A percentile compares a stretch with the other conserved stretches of the same genome.
Conservation (phyloP, 2,888 invertebrate species). For the Bhutanitis thaidina region DNA sequence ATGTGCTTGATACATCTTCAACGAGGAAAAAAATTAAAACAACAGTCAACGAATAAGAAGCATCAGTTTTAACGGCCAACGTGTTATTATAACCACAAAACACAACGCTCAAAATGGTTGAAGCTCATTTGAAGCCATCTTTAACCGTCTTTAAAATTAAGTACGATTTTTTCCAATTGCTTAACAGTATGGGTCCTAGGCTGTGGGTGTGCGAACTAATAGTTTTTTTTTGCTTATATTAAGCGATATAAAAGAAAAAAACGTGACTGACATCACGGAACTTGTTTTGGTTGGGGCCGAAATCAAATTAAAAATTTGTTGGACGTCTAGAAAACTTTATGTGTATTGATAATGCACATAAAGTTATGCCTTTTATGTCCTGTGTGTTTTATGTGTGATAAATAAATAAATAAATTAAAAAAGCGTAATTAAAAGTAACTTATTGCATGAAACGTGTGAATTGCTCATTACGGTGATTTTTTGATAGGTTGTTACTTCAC, state of each 20-base stretch:
- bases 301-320: conserved; percentile 15
- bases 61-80: conserved; percentile 62
- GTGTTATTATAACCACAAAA: conserved; percentile 52
- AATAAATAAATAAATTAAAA: no score
- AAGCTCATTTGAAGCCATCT: conserved; percentile 29
- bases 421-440: no score
- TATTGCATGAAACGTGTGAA: no score
- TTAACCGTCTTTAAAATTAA: conserved; percentile 17
- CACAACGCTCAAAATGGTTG: conserved; percentile 41
- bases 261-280: conserved; percentile 11
- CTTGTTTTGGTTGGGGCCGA: conserved; percentile 7
- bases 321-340: conserved; percentile 7
- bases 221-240: conserved; percentile 10
- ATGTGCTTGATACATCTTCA: conserved; percentile 69
- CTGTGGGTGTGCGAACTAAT: background rate
- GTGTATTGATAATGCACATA: background rate
- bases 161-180: background rate
- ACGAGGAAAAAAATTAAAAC: conserved; percentile 61
- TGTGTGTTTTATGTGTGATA: no score
- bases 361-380: no score
- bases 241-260: conserved; percentile 13
- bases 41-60: conserved; percentile 55
- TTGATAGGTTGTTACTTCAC: no score
- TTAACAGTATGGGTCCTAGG: conserved; percentile 7
- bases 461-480: no score